Evolutionary conservation across 2,797 vertebrate genomes (phyloP).

Genomic region (Holocentrus rufus): DNA sequence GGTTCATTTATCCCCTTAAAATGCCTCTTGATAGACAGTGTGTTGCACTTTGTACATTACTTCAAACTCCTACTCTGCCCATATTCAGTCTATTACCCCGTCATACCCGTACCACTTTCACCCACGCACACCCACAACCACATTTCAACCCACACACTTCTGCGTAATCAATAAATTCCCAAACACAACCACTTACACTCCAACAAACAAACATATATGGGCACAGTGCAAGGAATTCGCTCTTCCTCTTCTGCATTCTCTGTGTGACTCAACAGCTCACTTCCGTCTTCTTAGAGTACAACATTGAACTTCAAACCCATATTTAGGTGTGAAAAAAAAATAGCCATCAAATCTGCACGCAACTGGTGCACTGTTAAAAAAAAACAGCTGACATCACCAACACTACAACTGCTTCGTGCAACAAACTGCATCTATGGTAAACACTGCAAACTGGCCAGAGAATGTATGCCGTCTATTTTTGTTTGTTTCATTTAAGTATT

Average conservation of each 20-base stretch:
- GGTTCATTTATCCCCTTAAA: too few relatives aligned
- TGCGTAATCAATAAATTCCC: not conserved
- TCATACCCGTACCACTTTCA: not conserved
- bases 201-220: slow-evolving; percentile 47
- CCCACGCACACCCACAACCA: not conserved
- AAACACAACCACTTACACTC: not conserved
- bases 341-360: not conserved
- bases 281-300: slow-evolving; percentile 68
- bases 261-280: slow-evolving; percentile 68
- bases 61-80: too few relatives aligned
- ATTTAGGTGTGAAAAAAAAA: slow-evolving; percentile 18
- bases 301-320: slow-evolving; percentile 20
- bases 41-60: too few relatives aligned
- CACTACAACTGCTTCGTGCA: not conserved
- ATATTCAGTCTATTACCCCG: not conserved
- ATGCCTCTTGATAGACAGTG: too few relatives aligned
- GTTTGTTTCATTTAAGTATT: too few relatives aligned
- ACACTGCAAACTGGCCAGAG: too few relatives aligned
- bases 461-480: too few relatives aligned
- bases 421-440: not conserved
- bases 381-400: slow-evolving; percentile 11
- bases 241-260: slow-evolving; percentile 74
- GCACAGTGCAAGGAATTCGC: slow-evolving; percentile 31
- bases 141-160: not conserved
- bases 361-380: not conserved